phyloP scores from a whole-genome alignment of 2,113 vertebrate species.

The Stomatorhinus ivindoensis region DNA sequence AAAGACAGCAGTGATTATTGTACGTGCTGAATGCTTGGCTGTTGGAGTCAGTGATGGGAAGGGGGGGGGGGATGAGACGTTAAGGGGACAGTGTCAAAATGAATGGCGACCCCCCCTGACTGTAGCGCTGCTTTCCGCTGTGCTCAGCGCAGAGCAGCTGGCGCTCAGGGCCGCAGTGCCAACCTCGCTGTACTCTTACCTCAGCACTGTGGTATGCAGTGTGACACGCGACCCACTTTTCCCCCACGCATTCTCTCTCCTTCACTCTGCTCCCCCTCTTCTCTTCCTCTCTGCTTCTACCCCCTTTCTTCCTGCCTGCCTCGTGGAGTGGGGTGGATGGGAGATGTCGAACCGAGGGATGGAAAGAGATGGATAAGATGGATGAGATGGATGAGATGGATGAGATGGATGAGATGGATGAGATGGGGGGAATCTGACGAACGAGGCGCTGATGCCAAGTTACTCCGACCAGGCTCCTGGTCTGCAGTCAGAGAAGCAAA shows the following conservation, averaged over 20 bases:
- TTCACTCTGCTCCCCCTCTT: not conserved
- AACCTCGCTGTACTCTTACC: not conserved
- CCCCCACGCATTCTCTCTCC: not conserved
- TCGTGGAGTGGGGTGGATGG: not conserved
- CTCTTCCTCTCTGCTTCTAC: not conserved
- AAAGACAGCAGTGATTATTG: not conserved
- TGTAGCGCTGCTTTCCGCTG: not conserved
- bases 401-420: not conserved
- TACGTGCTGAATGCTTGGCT: not conserved
- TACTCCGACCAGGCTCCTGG: not conserved
- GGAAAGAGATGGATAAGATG: not conserved
- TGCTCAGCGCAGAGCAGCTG: too few relatives aligned
- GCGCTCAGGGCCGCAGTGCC: not conserved
- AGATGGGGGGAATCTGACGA: not conserved
- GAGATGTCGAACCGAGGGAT: not conserved
- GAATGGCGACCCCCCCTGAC: not conserved
- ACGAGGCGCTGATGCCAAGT: not conserved
- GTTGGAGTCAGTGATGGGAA: not conserved
- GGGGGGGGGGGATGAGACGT: not conserved
- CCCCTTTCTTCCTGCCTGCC: not conserved
- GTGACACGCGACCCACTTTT: not conserved
- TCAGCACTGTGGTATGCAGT: constrained; percentile 1
- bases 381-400: too few relatives aligned
- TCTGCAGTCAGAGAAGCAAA: not conserved
- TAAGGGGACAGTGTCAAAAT: not conserved